Evolutionary conservation across 2,888 invertebrate species (phyloP), one percentile per base, ranked within the genome.

Genomic region (Drosophila barbarae): DNA sequence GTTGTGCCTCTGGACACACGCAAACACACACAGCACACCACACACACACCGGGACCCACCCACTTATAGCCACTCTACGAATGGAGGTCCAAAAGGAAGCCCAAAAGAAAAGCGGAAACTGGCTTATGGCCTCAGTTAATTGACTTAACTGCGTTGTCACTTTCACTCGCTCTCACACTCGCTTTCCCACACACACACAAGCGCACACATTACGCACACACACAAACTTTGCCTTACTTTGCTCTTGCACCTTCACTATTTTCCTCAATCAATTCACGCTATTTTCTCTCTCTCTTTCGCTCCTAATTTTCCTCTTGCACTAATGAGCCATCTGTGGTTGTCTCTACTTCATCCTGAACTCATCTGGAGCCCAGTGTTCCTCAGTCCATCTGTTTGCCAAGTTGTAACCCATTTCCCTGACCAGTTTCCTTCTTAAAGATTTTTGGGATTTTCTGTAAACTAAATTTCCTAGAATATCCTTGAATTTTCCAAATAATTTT

Each of bases 111-210:
- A 51, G 64, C 64, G 63, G 51, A 63, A 64, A 52, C 38, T 38
- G 12, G 64, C 64, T 64, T 46, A 63, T 61, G 49, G 32, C 5
- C 61, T 5, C 36, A 32, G 50, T 30, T 63, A 63, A 70, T 69
- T 81, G 70, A 72, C 66, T 69, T 64, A 64, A 59, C 68, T 64
- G 66, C 72, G 65, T 59, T 73, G 67, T 71, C 63, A 76, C 76
- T 78, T 60, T 74, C 69, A 51, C 55, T 41, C 42, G 64, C 58
- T 49, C 65, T 28, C 49, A 54, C 69, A 49, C 55, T 47, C 44
- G 64, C 58, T 51, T 63, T 23, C 30, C 34, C 69, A 49, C 63
- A 23, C 34, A 13, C 39, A 46, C 56, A 34, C 38, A 35, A 41
- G 38, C 50, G 53, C 65, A 44, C 32, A 50, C 63, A 46, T 56